Base-by-base conservation (phyloP, 2,797 vertebrate genomes). In the Parambassis ranga region DNA sequence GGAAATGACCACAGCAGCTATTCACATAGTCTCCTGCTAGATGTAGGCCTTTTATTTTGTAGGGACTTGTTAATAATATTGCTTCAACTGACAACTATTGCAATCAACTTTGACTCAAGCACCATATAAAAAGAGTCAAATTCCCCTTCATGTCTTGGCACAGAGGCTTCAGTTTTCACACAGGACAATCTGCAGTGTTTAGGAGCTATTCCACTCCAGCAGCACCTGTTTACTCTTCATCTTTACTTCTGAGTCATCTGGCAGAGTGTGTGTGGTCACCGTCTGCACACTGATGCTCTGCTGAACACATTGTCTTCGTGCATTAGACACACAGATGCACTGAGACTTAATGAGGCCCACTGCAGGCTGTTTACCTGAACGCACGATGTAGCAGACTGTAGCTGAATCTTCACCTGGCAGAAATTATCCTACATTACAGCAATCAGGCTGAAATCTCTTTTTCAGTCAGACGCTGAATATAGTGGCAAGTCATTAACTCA, bases 301-400 rank as follows among this genome's bases (percentile, higher is more conserved):
- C 51, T 30, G 18, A 59, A 41, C 37, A 23, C 26, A 23, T 14
- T 18, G 16, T 53, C 2, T 23, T 65, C n/a, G 18, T 23, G 15
- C 46, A 39, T 56, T 44, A 38, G 28, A 24, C 16, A 10, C 14
- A 16, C 53, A 36, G 32, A 57, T 20, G 15, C 28, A 33, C 4
- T 35, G 5, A 20, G 30, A 65, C 51, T 35, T 31, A 32, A 15
- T 58, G 15, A 52, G 43, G 50, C 14, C 15, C 8, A 1, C 5
- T 42, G 36, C 1, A 2, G 18, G 39, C 28, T 38, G 38, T 69
- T 69, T 70, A 65, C n/a, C 42, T 50, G 33, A 22, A 18, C 8
- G 27, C 24, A 39, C 71, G 70, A 81, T 75, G 72, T 28, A 79
- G 85, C 41, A 10, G 36, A 47, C 27, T 57, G 57, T 57, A 73